A percentile compares a stretch with the other conserved stretches of the same genome.
phyloP scores from a whole-genome alignment of 2,888 invertebrate species.

The Lypha dubia region DNA sequence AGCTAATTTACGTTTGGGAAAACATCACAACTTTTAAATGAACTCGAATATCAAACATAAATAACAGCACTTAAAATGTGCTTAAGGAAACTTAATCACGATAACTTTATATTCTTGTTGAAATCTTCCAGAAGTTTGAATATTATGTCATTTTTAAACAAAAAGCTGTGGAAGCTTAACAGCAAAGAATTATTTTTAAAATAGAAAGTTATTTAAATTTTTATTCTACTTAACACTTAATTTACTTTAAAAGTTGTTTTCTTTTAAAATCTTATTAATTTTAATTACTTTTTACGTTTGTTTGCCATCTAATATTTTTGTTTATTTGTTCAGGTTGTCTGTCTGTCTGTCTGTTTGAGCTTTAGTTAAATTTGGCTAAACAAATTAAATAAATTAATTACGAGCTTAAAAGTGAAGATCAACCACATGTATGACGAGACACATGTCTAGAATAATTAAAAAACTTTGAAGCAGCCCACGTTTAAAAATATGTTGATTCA shows the following conservation, averaged over 20 bases:
- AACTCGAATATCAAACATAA: too few species aligned
- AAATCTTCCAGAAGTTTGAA: background rate
- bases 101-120: background rate
- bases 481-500: background rate
- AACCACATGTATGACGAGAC: conserved; percentile 6
- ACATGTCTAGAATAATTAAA: conserved; percentile 23
- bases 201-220: conserved; percentile 13
- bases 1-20: too few species aligned
- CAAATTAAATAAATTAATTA: conserved; percentile 32
- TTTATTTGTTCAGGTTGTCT: background rate
- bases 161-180: background rate
- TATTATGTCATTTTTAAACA: background rate
- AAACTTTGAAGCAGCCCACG: conserved; percentile 9
- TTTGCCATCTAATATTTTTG: conserved; percentile 4
- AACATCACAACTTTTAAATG: too few species aligned
- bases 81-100: too few species aligned
- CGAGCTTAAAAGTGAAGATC: conserved; percentile 13
- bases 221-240: background rate
- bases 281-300: background rate
- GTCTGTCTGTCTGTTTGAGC: background rate
- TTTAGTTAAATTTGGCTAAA: conserved; percentile 1
- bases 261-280: background rate
- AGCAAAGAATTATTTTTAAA: background rate
- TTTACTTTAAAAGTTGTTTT: background rate
- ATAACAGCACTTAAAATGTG: too few species aligned